Base-by-base conservation (phyloP, 2,113 vertebrate species). In the Caracal caracal region DNA sequence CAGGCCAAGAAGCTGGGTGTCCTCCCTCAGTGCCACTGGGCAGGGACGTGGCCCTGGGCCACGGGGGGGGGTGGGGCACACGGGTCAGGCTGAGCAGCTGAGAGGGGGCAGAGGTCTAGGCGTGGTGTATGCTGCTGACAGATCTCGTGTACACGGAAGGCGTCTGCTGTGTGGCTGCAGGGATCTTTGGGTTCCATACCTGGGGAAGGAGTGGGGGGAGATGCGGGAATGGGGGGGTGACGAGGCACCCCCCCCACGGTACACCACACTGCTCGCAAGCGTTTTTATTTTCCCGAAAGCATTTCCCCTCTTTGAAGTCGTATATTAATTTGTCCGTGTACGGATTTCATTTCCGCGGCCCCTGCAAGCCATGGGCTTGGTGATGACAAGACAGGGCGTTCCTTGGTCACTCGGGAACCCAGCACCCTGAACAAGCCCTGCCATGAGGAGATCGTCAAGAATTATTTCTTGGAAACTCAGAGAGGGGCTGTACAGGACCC, bases 61-160 rank as follows among this genome's bases (percentile, higher is more conserved):
- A 13, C 61, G 2, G 82, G 22, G 35, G 15, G 16, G 28, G 22
- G 35, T 11, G 16, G 28, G 56, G 33, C 40, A 47, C 75, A 33
- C 0, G 13, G 37, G 71, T 63, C 53, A 51, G n/a, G 59, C 66
- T 5, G 43, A 78, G 15, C 33, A 12, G 33, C 86, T 76, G 10
- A 73, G 66, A 75, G 10, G 5, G 24, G 51, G 30, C 70, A 20
- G n/a, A 19, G 35, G 20, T 56, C 37, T n/a, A 24, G 35, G 35
- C 0, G 0, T n/a, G 30, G n/a, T 59, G 6, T 20, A 28, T 16
- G n/a, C 40, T 24, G n/a, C 43, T 4, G 51, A 6, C 49, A 49
- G 43, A 7, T 2, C 51, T 37, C 8, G 1, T 11, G n/a, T 15
- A 0, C 3, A 10, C 28, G 35, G 83, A 33, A 3, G 6, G 24